A percentile compares a stretch with the other conserved stretches of the same genome.
phyloP scores from a whole-genome alignment of 1,140 invertebrate species.

The Drosophila rhopaloa region DNA sequence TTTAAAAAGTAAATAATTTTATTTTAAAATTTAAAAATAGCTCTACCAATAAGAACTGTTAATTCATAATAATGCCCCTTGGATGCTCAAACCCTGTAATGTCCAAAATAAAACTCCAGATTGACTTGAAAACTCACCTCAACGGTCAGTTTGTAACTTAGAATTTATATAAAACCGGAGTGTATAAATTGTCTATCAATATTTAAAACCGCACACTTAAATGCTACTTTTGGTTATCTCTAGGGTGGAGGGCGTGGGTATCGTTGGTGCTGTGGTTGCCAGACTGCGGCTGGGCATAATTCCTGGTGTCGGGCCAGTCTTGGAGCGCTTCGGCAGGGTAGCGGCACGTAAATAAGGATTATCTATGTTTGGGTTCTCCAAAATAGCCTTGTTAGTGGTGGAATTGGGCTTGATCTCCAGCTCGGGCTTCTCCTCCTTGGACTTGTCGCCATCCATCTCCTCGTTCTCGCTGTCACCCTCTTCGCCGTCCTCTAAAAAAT shows the following conservation, averaged over 20 bases:
- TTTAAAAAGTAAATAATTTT: too few species aligned
- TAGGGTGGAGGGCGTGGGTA: constrained; percentile 23
- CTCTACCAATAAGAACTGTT: too few species aligned
- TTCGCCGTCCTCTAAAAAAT: constrained; percentile 71
- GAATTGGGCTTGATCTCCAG: constrained; percentile 74
- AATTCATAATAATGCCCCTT: too few species aligned
- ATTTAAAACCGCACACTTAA: constrained; percentile 8
- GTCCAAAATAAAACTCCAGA: too few species aligned
- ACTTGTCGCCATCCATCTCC: constrained; percentile 83
- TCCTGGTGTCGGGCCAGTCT: constrained; percentile 15
- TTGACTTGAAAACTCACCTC: too few species aligned
- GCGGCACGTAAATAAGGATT: constrained; percentile 94
- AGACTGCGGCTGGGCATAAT: constrained; percentile 10
- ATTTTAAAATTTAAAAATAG: too few species aligned
- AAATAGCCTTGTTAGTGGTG: constrained; percentile 64
- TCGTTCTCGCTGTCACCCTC: constrained; percentile 74
- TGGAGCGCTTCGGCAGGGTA: constrained; percentile 88
- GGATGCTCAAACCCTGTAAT: too few species aligned
- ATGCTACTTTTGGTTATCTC: constrained; percentile 25
- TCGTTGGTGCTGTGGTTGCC: constrained; percentile 3
- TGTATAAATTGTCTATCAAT: background rate
- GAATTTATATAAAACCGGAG: background rate
- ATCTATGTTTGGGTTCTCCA: constrained; percentile 89
- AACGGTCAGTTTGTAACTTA: too few species aligned
- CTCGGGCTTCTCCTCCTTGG: constrained; percentile 85